Percentiles rank a stretch among this genome's conserved stretches.
phyloP scores from a whole-genome alignment of 2,113 vertebrate genomes.

The Egretta garzetta region DNA sequence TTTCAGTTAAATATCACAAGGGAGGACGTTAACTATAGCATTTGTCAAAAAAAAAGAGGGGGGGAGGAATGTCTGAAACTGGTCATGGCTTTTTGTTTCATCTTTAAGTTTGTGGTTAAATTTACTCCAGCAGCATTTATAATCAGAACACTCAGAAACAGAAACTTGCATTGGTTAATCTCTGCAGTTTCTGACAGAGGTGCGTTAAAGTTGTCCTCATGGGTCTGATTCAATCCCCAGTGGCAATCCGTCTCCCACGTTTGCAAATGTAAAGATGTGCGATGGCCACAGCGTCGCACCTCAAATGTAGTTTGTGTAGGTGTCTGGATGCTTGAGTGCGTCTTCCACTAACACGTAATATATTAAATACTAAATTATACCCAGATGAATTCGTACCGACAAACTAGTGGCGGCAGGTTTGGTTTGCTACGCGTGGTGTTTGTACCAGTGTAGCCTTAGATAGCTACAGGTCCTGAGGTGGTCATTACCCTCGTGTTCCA shows the following conservation, averaged over 20 bases:
- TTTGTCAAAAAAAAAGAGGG: background rate
- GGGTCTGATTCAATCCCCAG: background rate
- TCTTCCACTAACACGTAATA: background rate
- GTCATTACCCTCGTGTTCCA: background rate
- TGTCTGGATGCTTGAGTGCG: background rate
- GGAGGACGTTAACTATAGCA: background rate
- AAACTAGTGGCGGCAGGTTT: slow-evolving; percentile 24
- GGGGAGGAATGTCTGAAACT: background rate
- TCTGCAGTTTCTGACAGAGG: background rate
- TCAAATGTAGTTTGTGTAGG: background rate
- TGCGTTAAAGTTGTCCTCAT: background rate
- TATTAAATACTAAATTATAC: background rate
- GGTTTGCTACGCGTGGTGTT: background rate
- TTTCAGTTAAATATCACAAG: background rate
- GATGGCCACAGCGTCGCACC: background rate
- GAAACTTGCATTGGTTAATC: background rate
- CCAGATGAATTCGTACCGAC: background rate
- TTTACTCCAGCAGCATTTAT: background rate
- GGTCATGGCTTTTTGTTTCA: background rate
- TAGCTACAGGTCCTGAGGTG: background rate
- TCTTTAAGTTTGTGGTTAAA: background rate
- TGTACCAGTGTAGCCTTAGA: background rate
- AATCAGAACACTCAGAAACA: background rate
- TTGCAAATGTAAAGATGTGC: background rate
- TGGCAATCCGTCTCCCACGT: background rate